phyloP scores from a whole-genome alignment of 2,113 vertebrate species.

The Tragelaphus strepsiceros region DNA sequence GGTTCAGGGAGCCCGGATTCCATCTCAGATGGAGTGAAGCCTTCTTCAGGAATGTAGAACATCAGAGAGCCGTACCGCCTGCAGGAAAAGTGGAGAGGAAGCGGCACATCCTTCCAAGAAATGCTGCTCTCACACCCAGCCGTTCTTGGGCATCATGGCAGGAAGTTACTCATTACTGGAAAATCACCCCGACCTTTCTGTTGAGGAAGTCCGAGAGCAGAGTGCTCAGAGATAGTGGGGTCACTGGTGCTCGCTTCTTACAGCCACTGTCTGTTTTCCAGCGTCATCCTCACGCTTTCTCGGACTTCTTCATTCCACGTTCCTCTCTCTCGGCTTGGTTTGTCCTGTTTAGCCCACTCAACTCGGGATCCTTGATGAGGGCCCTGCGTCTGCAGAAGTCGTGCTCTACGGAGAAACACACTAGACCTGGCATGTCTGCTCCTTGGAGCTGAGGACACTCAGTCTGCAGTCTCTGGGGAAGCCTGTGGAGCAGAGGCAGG shows the following conservation, averaged over 20 bases:
- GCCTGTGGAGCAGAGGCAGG: background rate
- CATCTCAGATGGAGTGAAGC: background rate
- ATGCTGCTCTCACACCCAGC: background rate
- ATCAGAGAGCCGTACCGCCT: background rate
- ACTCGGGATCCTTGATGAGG: background rate
- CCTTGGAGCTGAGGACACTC: background rate
- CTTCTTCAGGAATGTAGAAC: background rate
- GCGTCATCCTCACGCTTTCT: background rate
- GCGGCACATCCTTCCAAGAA: background rate
- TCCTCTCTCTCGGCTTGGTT: background rate
- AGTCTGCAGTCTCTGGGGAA: background rate
- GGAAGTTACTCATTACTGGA: constrained; percentile 19
- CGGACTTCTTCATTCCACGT: background rate
- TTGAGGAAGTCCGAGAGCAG: background rate
- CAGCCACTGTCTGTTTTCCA: background rate
- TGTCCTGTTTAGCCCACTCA: background rate
- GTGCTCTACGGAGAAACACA: background rate
- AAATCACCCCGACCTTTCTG: background rate
- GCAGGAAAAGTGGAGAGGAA: background rate
- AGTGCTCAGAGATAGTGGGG: background rate
- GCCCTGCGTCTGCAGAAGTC: background rate
- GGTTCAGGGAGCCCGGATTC: background rate
- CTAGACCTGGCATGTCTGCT: background rate
- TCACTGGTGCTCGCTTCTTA: background rate
- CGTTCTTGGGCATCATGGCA: background rate